Base-by-base conservation (phyloP, 2,113 vertebrate genomes). In the Accipiter virgatus region DNA sequence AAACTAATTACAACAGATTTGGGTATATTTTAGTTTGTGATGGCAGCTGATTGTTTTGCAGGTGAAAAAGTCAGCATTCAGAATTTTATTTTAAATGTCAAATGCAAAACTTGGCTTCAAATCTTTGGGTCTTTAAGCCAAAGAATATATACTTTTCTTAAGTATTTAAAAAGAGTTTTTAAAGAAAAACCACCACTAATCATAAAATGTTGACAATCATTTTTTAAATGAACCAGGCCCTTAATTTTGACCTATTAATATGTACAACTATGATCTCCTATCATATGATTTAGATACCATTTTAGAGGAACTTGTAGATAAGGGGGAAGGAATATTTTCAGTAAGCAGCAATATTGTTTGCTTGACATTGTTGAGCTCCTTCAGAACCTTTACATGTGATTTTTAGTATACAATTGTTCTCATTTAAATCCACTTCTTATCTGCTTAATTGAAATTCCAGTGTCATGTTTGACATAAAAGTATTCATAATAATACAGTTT, bases 141-240 rank as follows among this genome's bases (percentile, higher is more conserved):
- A 70, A 23, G 18, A 81, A 38, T 29, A 34, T 23, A 11, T 68
- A n/a, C 18, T 80, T 34, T 50, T 75, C 43, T 79, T 73, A 53
- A 48, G 3, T 66, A 75, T 59, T 58, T 47, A 18, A 52, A 59
- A 75, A 87, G 9, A 14, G 5, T 23, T 86, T 77, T 81, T 78
- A n/a, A 83, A 73, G 31, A 71, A 70, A 67, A 88, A 81, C 17
- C 6, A 71, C 6, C 42, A 42, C 19, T 48, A 38, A 63, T 65
- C 6, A 20, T 88, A 47, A 65, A 70, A 27, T n/a, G 4, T 62
- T 71, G 27, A 40, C 11, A 59, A 3, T 52, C 0, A 27, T 50
- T 95, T 94, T 96, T 93, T 96, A 96, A 97, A 95, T 79, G 23
- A 97, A 95, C 97, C 77, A 93, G 96, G 96, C 96, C 95, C 94